Base-by-base conservation (phyloP, 2,797 vertebrate genomes). In the Setipinna tenuifilis region DNA sequence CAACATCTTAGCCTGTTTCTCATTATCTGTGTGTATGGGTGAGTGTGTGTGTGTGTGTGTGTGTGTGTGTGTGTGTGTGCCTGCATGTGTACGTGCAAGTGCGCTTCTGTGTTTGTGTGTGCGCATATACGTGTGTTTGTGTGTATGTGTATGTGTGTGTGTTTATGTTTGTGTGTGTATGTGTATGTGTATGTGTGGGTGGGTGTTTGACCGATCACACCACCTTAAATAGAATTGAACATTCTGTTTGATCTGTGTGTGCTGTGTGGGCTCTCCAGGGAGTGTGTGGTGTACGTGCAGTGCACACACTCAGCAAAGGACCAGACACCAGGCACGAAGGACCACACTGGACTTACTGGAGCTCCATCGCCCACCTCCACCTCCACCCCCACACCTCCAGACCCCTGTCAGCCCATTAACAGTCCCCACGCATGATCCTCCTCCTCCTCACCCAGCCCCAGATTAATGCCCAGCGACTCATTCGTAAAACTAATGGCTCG, bases 31-130 rank as follows among this genome's bases (percentile, higher is more conserved):
- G 78, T 46, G 14, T 81, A 35, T 82, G 31, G 9, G 21, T 41
- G 57, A 61, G 82, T 61, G 82, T 61, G 46, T 83, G 82, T 31
- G 35, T 31, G 81, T 57, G 16, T 57, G 50, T 82, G 48, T 57
- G 50, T 46, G 35, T 57, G 81, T 82, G n/a, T 28, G 48, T 82
- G 81, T 35, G 78, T 46, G 78, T 46, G 71, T 78, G 71, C 35
- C 6, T 78, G 71, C 35, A 0, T 78, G 71, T 78, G 71, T 78
- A 25, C 14, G 71, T 78, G 48, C 10, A 14, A 21, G 54, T 35
- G 82, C 35, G 54, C 5, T 41, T 41, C 2, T 2, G 59, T 50
- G 16, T 44, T 35, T 48, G 50, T 23, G 6, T 44, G 58, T 23
- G 58, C 23, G 35, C 14, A 44, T 83, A 31, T 44, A 57, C 35